Conservation (phyloP, 2,888 invertebrate species). For the Ptychoptera contaminata region DNA sequence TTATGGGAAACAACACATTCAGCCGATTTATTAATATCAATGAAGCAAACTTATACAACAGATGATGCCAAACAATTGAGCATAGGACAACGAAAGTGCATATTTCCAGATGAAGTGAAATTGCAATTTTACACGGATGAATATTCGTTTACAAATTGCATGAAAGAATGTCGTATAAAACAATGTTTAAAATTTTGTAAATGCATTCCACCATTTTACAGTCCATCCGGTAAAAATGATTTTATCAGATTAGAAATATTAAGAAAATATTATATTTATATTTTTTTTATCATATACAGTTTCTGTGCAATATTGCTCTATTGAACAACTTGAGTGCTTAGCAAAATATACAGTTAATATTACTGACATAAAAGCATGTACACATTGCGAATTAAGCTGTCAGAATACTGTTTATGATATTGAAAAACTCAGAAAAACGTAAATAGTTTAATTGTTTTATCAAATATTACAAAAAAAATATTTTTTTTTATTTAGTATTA, state of each 20-base stretch:
- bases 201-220: slow-evolving; percentile 60
- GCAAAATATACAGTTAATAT: slow-evolving; percentile 36
- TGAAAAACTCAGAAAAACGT: slow-evolving; percentile 49
- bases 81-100: slow-evolving; percentile 49
- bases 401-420: slow-evolving; percentile 60
- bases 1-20: slow-evolving; percentile 40
- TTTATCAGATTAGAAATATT: neutral
- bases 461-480: too few species aligned
- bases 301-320: slow-evolving; percentile 40
- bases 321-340: slow-evolving; percentile 44
- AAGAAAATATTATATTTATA: neutral
- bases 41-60: slow-evolving; percentile 63
- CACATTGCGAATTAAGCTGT: slow-evolving; percentile 53
- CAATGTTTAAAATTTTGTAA: slow-evolving; percentile 44
- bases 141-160: slow-evolving; percentile 59
- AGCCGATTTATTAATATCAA: slow-evolving; percentile 37
- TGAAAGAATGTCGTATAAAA: slow-evolving; percentile 57
- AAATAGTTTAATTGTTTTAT: slow-evolving; percentile 21
- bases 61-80: slow-evolving; percentile 50
- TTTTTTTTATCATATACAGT: slow-evolving; percentile 17
- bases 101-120: slow-evolving; percentile 50
- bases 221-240: slow-evolving; percentile 34
- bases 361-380: slow-evolving; percentile 42
- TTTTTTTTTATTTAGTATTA: neutral
- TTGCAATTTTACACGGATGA: slow-evolving; percentile 38